These are phyloP conservation scores for Microchrysa polita DNA, from an alignment of 2,888 invertebrate species.

Conservation along the genomic window DNA sequence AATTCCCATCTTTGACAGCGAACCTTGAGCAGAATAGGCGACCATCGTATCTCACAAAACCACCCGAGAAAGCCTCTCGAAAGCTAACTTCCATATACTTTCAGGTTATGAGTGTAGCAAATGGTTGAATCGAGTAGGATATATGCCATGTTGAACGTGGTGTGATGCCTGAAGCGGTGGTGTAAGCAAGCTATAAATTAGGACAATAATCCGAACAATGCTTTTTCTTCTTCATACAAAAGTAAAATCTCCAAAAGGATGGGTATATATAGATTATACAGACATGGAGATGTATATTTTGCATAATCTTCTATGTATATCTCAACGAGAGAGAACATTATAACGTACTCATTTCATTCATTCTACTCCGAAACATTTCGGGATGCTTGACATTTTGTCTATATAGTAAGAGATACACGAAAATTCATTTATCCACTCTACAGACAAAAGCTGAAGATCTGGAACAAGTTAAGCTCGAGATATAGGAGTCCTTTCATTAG, in stretches of 20 bases:
- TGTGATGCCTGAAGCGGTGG: conserved; percentile 3
- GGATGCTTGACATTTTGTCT: too few relatives aligned
- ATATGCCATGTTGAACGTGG: too few relatives aligned
- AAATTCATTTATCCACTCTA: too few relatives aligned
- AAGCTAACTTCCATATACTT: conserved; percentile 32
- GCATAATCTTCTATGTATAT: too few relatives aligned
- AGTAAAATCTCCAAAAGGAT: conserved; percentile 12
- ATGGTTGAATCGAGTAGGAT: conserved; percentile 27
- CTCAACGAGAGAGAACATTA: too few relatives aligned
- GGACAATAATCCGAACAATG: conserved; percentile 44
- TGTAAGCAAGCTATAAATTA: conserved; percentile 38
- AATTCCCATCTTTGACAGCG: background rate
- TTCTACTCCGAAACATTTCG: too few relatives aligned
- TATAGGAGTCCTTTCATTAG: too few relatives aligned
- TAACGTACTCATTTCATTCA: too few relatives aligned
- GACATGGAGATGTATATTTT: too few relatives aligned
- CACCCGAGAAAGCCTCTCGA: conserved; percentile 16
- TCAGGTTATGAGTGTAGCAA: conserved; percentile 38
- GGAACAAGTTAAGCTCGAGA: too few relatives aligned
- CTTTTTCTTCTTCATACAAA: conserved; percentile 13
- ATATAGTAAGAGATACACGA: too few relatives aligned
- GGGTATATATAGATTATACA: background rate
- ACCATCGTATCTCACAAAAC: background rate
- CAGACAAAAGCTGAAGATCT: too few relatives aligned
- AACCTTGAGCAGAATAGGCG: background rate